Evolutionary conservation across 1,140 invertebrate genomes (phyloP).

Genomic region (Chrysomallon squamiferum): DNA sequence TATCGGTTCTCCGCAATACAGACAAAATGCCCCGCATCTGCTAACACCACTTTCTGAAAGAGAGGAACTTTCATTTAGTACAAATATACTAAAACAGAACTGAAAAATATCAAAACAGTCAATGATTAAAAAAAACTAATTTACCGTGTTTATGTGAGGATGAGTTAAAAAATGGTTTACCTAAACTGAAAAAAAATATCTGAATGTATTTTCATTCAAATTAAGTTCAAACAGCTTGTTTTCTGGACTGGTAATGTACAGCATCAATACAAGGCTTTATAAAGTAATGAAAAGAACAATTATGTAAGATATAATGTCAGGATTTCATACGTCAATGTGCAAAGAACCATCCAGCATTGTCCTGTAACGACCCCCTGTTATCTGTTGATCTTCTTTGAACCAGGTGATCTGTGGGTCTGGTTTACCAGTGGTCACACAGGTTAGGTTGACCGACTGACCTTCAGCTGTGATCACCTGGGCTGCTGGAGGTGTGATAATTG

Average conservation of each 20-base stretch:
- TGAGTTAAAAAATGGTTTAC: background rate
- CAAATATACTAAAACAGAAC: too few species aligned
- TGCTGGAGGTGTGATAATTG: conserved; percentile 83
- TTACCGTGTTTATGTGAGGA: too few species aligned
- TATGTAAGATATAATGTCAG: too few species aligned
- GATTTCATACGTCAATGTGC: conserved; percentile 44
- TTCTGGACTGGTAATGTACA: too few species aligned
- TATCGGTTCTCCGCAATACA: conserved; percentile 95
- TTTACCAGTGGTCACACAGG: conserved; percentile 93
- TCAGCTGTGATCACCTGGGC: conserved; percentile 76
- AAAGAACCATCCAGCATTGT: conserved; percentile 77
- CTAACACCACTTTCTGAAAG: conserved; percentile 47
- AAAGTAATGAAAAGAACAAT: too few species aligned
- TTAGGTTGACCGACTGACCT: conserved; percentile 80
- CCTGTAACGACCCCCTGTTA: conserved; percentile 84
- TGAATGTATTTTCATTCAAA: too few species aligned
- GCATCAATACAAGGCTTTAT: too few species aligned
- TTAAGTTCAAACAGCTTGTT: too few species aligned
- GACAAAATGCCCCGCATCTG: conserved; percentile 77
- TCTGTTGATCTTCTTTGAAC: conserved; percentile 79
- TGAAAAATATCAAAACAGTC: too few species aligned
- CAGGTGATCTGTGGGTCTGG: conserved; percentile 95
- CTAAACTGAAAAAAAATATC: too few species aligned
- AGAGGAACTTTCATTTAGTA: too few species aligned
- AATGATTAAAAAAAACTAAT: too few species aligned